A percentile compares a stretch with the other conserved stretches of the same genome.
phyloP scores from a whole-genome alignment of 2,113 vertebrate genomes.

The Myiopsitta monachus region DNA sequence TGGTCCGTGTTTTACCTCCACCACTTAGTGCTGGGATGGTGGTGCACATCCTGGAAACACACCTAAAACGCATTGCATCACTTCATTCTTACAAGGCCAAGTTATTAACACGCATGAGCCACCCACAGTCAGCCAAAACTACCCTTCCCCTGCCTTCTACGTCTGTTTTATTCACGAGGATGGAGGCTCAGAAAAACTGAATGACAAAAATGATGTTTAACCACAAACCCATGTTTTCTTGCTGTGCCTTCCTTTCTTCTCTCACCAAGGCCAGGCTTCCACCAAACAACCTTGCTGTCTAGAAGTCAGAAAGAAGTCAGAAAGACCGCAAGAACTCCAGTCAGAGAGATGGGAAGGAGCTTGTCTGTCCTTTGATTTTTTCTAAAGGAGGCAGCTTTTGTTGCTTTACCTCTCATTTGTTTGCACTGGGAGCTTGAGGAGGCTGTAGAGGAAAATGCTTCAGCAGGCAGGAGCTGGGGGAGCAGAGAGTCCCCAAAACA shows the following conservation, averaged over 20 bases:
- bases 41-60: neutral
- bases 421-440: neutral
- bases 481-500: neutral
- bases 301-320: neutral
- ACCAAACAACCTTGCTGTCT: neutral
- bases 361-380: neutral
- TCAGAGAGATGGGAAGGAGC: neutral
- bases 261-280: neutral
- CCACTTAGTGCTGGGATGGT: neutral
- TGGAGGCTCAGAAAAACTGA: neutral
- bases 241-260: neutral
- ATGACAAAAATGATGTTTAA: neutral
- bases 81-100: neutral
- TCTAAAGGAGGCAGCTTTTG: neutral
- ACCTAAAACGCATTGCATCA: neutral
- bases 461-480: neutral
- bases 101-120: neutral
- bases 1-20: neutral
- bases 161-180: neutral
- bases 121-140: neutral
- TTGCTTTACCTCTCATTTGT: neutral
- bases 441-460: neutral
- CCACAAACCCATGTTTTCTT: neutral
- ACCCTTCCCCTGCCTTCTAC: neutral
- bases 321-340: neutral